Evolutionary conservation across 2,888 invertebrate genomes (phyloP).

Genomic region (Cephus pygmeus): DNA sequence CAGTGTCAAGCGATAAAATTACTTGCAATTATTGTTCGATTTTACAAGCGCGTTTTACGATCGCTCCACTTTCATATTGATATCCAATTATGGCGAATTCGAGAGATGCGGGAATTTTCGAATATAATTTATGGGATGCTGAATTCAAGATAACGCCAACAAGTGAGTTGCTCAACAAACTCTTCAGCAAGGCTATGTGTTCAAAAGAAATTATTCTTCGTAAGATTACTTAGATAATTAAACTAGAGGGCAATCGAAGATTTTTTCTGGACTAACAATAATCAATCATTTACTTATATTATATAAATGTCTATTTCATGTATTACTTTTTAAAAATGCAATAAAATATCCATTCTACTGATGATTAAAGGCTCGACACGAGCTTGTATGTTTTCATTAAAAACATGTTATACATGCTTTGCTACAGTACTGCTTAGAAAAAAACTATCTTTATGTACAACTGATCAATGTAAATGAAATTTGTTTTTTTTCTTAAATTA

Average conservation of each 20-base stretch:
- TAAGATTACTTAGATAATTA: constrained; percentile 16
- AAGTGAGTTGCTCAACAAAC: background rate
- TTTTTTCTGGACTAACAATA: constrained; percentile 12
- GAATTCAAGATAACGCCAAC: background rate
- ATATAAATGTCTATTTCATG: constrained; percentile 44
- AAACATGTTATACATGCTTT: background rate
- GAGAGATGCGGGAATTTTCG: background rate
- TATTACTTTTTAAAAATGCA: constrained; percentile 42
- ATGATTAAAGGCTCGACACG: background rate
- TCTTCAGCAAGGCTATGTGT: constrained; percentile 29
- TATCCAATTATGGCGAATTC: background rate
- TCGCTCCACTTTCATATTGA: background rate
- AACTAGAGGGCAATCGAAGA: constrained; percentile 10
- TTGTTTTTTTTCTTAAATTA: background rate
- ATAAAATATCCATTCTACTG: constrained; percentile 32
- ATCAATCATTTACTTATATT: constrained; percentile 18
- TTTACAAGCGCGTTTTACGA: background rate
- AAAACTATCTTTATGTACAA: background rate
- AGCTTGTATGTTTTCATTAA: background rate
- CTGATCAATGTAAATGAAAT: background rate
- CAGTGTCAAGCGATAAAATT: background rate
- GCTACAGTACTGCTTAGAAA: background rate
- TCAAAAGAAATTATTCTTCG: constrained; percentile 28
- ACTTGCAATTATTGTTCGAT: background rate
- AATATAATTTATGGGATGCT: background rate